phyloP scores from a whole-genome alignment of 2,113 vertebrate genomes.

The Malurus melanocephalus region DNA sequence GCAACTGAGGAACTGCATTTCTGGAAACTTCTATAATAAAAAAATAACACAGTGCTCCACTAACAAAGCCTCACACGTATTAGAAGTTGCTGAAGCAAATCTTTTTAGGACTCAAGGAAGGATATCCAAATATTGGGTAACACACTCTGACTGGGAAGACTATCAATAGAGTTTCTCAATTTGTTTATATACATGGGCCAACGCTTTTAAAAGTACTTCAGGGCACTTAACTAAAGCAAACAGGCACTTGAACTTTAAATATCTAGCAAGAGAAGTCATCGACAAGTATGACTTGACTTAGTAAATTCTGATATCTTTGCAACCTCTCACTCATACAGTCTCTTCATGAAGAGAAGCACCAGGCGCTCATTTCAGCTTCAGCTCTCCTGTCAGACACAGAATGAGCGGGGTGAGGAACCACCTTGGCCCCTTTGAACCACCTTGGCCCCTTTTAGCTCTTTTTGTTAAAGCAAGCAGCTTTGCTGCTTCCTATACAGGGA shows the following conservation, averaged over 20 bases:
- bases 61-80: neutral
- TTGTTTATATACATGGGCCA: constrained; percentile 71
- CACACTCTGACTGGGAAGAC: constrained; percentile 28
- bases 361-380: neutral
- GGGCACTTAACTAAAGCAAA: constrained; percentile 74
- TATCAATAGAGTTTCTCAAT: constrained; percentile 54
- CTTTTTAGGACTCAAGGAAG: neutral
- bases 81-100: neutral
- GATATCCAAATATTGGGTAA: constrained; percentile 40
- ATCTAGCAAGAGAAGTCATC: constrained; percentile 68
- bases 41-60: neutral
- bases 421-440: neutral
- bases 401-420: neutral
- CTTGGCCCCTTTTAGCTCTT: neutral
- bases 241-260: constrained; percentile 76
- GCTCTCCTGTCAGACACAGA: neutral
- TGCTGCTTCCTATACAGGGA: neutral
- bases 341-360: neutral
- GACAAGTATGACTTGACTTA: constrained; percentile 62
- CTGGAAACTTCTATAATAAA: neutral
- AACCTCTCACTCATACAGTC: constrained; percentile 14
- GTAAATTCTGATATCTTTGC: constrained; percentile 40
- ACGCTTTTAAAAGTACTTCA: constrained; percentile 67
- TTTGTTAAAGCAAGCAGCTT: neutral
- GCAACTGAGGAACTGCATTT: neutral